Base-by-base conservation (phyloP, 2,888 invertebrate genomes). In the Hirtodrosophila cameraria region DNA sequence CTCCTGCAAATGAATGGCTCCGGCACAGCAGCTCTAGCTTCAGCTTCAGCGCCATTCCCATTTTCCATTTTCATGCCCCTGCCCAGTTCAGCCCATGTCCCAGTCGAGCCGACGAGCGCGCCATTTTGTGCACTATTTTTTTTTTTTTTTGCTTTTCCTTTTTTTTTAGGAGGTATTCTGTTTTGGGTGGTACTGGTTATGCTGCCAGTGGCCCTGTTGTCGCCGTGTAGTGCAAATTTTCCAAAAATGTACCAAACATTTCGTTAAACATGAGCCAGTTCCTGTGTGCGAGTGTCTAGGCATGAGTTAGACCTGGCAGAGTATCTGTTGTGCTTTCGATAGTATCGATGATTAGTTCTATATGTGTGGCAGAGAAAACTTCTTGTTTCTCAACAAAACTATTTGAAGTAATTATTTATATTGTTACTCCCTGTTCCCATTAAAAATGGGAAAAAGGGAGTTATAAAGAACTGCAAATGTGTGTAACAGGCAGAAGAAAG, bases 161-260 rank as follows among this genome's bases (percentile, higher is more conserved):
- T 53, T 31, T 54, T 16, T 42, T 27, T 11, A 13, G 6, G 9
- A 25, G 48, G n/a, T n/a, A n/a, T n/a, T n/a, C n/a, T n/a, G 60
- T 59, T 33, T 57, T 57, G 49, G 39, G 36, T 39, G 43, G 61
- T 30, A 28, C 3, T 33, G 39, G 36, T 39, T 39, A 52, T 30
- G 33, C 3, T 33, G 70, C 46, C 41, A 33, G 9, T 20, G 49
- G 39, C 43, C 43, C 60, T 43, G 57, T 38, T 58, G 69, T 63
- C 39, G 60, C 54, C 54, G 63, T 82, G 75, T 66, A 73, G 73
- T 73, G 71, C 57, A 82, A 78, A 81, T 80, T 66, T 67, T 84
- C 71, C 66, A 82, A 82, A 86, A 86, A 82, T 80, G 62, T 77
- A 68, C 68, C 75, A 64, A 75, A 77, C 73, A 78, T 73, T 85